Evolutionary conservation across 2,113 vertebrate genomes (phyloP), one percentile per base, ranked within the genome.

Genomic region (Clarias gariepinus): DNA sequence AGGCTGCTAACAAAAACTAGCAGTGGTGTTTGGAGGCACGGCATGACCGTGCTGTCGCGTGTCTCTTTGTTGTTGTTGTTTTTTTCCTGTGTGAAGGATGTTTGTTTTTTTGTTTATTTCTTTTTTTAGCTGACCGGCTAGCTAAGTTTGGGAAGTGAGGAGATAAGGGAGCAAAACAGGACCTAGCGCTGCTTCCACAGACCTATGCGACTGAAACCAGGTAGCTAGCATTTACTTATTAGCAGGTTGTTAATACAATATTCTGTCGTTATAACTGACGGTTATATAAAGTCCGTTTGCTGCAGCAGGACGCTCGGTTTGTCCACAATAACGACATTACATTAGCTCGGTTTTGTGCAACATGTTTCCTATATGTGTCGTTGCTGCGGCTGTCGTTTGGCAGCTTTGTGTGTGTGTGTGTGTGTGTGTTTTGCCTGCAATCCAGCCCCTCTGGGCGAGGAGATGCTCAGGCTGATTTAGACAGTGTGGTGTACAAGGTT

Each of bases 201-300:
- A 93, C 93, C 79, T 93, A 94, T 95, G 94, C 92, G 92, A 93
- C 94, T 90, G 89, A 88, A 55, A 88, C 78, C 90, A 94, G 95
- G 95, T 95, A 95, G 89, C 84, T 11, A 9, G 63, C 47, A 60
- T 16, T 25, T 63, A 23, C 30, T 16, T 30, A 28, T 13, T 79
- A 33, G 30, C 57, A 41, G 18, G 36, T 23, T 58, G 78, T 80
- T 60, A 36, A n/a, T n/a, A 7, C 18, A 28, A 18, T 78, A 79
- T 58, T n/a, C 1, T 5, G 28, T 18, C 28, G 21, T 79, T 57
- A 10, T 55, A 78, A 78, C 52, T 60, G 78, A 80, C n/a, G 19
- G 28, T 16, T 6, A 23, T 68, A 53, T 53, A 28, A 68, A 68
- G 63, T 19, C 12, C 5, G 1, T 21, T 18, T 57, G 18, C 28